Evolutionary conservation across 2,888 invertebrate genomes (phyloP), one percentile per base, ranked within the genome.

Genomic region (Zele albiditarsus): DNA sequence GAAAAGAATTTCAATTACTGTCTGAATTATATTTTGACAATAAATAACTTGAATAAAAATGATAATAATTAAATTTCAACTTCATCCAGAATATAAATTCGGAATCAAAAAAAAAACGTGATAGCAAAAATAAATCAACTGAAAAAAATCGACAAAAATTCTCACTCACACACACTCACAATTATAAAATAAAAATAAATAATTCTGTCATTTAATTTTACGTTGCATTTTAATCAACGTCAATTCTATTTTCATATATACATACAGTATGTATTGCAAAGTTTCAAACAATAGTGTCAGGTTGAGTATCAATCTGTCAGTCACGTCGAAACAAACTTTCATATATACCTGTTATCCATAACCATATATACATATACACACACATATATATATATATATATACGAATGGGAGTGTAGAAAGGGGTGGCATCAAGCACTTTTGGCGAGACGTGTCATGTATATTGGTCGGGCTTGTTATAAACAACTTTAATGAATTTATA

Each of bases 231-330:
- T 20, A 63, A 63, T 38, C 20, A 63, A 53, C 53, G 53, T 53
- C 53, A 23, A 20, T 53, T 67, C 27, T 25, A 27, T 6, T 62
- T 53, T 53, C 27, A 16, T 49, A 38, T 38, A 31, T 23, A 60
- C 25, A 20, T 20, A 23, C 38, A 14, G 25, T 31, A 33, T 12
- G 23, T 65, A 68, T 53, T 20, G n/a, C 12, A 25, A 69, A 69
- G 58, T 71, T 71, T 23, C 8, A 28, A 46, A 63, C 62, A 71
- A 71, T 71, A 31, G 5, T 62, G 46, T 71, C 46, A 63, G 46
- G 28, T 42, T 71, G 60, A 69, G 58, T 69, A 69, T 69, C 69
- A 69, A 69, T 69, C 69, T 57, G 58, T 58, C 53, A 38, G 25
- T 33, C 25, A 33, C n/a, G 3, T 25, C 16, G 33, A 46, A 71